Evolutionary conservation across 2,888 invertebrate species (phyloP).

Genomic region (Phortica okadai): DNA sequence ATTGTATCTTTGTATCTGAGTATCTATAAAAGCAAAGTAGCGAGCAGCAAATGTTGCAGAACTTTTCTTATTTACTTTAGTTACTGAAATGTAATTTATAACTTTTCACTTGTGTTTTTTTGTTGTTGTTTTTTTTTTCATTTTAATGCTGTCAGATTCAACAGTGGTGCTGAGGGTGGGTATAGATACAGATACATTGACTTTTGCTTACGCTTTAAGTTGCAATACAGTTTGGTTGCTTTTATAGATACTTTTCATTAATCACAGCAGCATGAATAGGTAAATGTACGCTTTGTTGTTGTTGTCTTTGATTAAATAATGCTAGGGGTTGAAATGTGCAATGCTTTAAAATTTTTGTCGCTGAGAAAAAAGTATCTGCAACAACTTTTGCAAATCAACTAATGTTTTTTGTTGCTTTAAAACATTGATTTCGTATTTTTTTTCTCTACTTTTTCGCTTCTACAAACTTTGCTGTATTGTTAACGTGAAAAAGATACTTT

Average conservation of each 20-base stretch:
- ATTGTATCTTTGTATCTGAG: not conserved
- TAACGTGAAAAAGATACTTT: too few species aligned
- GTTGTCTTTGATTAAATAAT: too few species aligned
- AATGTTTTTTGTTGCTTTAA: too few species aligned
- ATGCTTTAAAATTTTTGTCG: too few species aligned
- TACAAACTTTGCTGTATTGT: too few species aligned
- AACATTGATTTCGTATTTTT: too few species aligned
- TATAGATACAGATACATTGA: not conserved
- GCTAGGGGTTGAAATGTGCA: too few species aligned
- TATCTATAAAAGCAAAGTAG: not conserved
- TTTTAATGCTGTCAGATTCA: not conserved
- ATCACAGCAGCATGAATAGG: not conserved
- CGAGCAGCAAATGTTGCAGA: not conserved
- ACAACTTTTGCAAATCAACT: too few species aligned
- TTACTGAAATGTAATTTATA: constrained; percentile 4
- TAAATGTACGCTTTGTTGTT: not conserved
- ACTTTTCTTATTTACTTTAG: not conserved
- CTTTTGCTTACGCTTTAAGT: not conserved
- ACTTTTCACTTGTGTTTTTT: constrained; percentile 2
- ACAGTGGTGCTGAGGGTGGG: not conserved
- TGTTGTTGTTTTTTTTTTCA: not conserved
- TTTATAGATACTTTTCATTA: not conserved
- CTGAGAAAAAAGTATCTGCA: too few species aligned
- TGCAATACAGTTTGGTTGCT: not conserved
- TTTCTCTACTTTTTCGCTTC: too few species aligned